These are phyloP conservation scores for Dasyprocta punctata DNA, from an alignment of 2,113 vertebrate species.

Conservation along the genomic window DNA sequence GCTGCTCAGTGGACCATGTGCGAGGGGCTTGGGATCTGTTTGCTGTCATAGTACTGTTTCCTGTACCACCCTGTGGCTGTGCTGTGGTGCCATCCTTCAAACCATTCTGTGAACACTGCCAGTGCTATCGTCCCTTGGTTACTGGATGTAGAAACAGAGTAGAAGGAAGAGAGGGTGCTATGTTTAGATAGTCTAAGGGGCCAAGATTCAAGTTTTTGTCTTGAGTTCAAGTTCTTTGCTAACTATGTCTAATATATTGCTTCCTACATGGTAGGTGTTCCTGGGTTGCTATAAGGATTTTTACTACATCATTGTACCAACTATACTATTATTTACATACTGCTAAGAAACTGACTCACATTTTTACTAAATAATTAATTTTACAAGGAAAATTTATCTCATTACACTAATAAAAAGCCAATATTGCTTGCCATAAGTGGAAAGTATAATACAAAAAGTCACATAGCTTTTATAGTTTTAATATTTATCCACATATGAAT, in stretches of 20 bases:
- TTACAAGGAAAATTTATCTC: neutral
- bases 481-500: neutral
- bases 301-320: neutral
- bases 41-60: neutral
- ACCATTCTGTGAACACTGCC: neutral
- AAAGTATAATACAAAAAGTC: neutral
- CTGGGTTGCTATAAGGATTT: neutral
- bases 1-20: constrained; percentile 23
- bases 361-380: constrained; percentile 27
- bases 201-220: neutral
- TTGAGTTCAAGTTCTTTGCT: neutral
- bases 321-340: neutral
- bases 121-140: neutral
- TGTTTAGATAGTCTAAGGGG: neutral
- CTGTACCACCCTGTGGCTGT: neutral
- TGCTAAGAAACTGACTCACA: neutral
- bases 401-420: neutral
- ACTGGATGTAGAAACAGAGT: neutral
- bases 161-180: neutral
- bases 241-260: neutral
- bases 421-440: neutral
- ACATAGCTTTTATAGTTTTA: neutral
- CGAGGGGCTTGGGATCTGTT: neutral
- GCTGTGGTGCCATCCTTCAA: neutral
- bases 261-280: neutral